Evolutionary conservation across 2,888 invertebrate genomes (phyloP), one percentile per base, ranked within the genome.

Genomic region (Stramonita haemastoma): DNA sequence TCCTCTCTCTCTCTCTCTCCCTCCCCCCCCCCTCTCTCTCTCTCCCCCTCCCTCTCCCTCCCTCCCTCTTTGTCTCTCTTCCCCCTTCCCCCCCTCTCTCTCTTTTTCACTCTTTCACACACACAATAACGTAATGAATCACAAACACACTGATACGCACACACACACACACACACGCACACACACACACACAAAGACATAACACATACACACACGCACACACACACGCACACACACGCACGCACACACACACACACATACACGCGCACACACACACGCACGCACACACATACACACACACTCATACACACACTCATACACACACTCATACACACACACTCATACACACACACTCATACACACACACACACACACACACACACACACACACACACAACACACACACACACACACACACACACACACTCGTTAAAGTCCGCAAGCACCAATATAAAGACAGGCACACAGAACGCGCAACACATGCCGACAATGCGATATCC

Each of bases 231-330:
- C 81, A 81, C 81, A 32, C 81, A 46, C 81, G 36, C 81, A 46
- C 81, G 36, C 81, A 81, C 36, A 81, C 81, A 81, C 36, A 81
- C 81, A 36, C 36, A 36, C 81, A 81, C 81, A 81, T 36, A 81
- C 81, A 81, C 81, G 22, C 81, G 36, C 81, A 81, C 36, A 36
- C 46, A 81, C 77, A 77, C 34, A 77, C 77, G 32, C 77, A 77
- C 77, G 32, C 77, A 77, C 77, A 77, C 34, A 77, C 70, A 70
- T 22, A 70, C 70, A 70, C 70, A 22, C 70, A 70, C 70, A 26
- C 70, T 17, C 70, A 26, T 5, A 26, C 26, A 70, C 70, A 70
- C 5, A 26, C 26, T 5, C 26, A 26, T 22, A 70, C 70, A 26
- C 70, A 70, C 22, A 70, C 70, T 32, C 13, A 77, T 26, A 70